phyloP scores from a whole-genome alignment of 2,888 invertebrate genomes.

The Cephus pulcher region DNA sequence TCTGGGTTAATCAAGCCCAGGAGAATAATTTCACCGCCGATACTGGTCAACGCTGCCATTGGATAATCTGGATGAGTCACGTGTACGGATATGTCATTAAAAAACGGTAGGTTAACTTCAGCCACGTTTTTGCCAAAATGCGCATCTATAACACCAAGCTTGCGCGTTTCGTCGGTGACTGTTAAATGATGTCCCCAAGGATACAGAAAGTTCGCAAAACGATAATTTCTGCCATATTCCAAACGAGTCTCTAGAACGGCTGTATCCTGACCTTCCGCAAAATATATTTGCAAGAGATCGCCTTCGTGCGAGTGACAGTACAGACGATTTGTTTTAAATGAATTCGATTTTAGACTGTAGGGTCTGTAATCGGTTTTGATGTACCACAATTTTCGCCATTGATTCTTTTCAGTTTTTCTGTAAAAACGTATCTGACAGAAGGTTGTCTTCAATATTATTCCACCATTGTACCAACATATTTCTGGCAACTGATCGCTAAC shows the following conservation, averaged over 20 bases:
- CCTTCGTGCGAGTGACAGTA: constrained; percentile 55
- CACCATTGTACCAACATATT: constrained; percentile 51
- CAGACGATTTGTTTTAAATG: constrained; percentile 39
- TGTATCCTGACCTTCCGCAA: constrained; percentile 18
- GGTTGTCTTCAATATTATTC: constrained; percentile 54
- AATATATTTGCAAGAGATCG: constrained; percentile 45
- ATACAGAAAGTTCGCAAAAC: constrained; percentile 48
- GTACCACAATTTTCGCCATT: constrained; percentile 50
- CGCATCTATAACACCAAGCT: constrained; percentile 44
- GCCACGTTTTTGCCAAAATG: constrained; percentile 39
- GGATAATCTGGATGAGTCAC: constrained; percentile 52
- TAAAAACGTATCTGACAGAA: constrained; percentile 57
- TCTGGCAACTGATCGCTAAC: constrained; percentile 41
- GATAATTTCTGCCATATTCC: constrained; percentile 39
- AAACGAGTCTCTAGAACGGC: constrained; percentile 29
- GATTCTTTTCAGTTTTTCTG: constrained; percentile 23
- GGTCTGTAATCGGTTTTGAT: constrained; percentile 42
- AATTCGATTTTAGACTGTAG: constrained; percentile 39
- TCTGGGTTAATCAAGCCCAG: constrained; percentile 37
- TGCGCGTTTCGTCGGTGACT: constrained; percentile 34
- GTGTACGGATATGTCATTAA: constrained; percentile 39
- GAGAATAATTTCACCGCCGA: constrained; percentile 47
- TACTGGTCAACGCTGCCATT: constrained; percentile 40
- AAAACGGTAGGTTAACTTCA: constrained; percentile 34
- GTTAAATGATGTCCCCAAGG: constrained; percentile 56